Evolutionary conservation across 2,113 vertebrate species (phyloP).

Genomic region (Abramis brama): DNA sequence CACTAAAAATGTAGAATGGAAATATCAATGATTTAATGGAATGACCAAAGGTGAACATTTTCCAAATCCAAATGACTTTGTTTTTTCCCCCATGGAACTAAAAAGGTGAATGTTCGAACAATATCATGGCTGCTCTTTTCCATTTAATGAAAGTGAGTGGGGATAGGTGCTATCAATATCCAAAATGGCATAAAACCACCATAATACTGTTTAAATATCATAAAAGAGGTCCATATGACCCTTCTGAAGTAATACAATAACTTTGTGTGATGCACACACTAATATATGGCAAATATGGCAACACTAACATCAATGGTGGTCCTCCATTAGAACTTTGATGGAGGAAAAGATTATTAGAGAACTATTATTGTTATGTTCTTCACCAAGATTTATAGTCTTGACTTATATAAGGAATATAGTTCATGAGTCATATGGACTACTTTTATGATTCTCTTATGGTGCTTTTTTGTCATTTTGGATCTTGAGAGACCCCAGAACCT

Average conservation of each 20-base stretch:
- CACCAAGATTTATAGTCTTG: not conserved
- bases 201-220: not conserved
- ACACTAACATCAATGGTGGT: not conserved
- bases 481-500: not conserved
- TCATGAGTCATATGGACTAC: not conserved
- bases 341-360: not conserved
- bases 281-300: not conserved
- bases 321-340: not conserved
- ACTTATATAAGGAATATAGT: not conserved
- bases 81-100: not conserved
- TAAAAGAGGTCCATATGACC: not conserved
- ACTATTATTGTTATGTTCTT: not conserved
- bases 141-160: not conserved
- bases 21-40: not conserved
- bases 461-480: not conserved
- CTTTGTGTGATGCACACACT: no score
- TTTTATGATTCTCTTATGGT: not conserved
- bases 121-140: not conserved
- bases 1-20: not conserved
- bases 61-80: not conserved
- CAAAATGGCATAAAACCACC: not conserved
- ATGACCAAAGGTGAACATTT: not conserved
- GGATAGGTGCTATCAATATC: not conserved
- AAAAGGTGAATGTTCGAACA: not conserved
- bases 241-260: not conserved